Percentiles rank a stretch among this genome's conserved stretches.
Evolutionary conservation across 2,797 vertebrate species (phyloP).

Genomic region (Tarsius wallacei): DNA sequence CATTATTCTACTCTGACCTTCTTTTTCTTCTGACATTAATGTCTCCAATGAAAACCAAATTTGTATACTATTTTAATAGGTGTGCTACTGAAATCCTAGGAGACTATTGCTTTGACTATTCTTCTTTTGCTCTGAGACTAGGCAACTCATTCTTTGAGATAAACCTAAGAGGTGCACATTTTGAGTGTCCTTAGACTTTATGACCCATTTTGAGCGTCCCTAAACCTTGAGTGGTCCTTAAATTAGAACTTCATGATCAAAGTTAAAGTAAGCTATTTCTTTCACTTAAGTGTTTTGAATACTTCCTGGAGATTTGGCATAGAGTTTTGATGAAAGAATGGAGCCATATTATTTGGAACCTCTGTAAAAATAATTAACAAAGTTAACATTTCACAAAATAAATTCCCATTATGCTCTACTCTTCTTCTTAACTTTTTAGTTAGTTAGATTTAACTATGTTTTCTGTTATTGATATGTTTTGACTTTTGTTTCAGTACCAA

Average conservation of each 20-base stretch:
- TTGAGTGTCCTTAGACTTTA: background rate
- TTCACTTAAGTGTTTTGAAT: background rate
- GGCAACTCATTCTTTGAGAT: background rate
- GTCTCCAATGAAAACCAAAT: background rate
- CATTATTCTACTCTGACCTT: background rate
- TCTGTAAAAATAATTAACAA: background rate
- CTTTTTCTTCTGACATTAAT: background rate
- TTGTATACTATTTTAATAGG: background rate
- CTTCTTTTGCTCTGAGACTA: conserved; percentile 3
- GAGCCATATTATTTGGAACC: background rate
- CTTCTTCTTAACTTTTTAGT: background rate
- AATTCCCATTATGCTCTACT: background rate
- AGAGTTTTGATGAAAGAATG: background rate
- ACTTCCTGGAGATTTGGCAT: background rate
- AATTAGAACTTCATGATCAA: background rate
- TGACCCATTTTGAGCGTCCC: background rate
- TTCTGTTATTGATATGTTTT: background rate
- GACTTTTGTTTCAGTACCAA: conserved; percentile 29
- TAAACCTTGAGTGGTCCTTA: background rate
- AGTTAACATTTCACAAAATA: conserved; percentile 19
- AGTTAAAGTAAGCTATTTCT: background rate
- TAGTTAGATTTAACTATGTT: background rate
- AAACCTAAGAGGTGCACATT: background rate
- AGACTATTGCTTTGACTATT: conserved; percentile 19
- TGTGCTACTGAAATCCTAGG: background rate